Conservation (phyloP, 2,113 vertebrate genomes). For the Sula dactylatra region DNA sequence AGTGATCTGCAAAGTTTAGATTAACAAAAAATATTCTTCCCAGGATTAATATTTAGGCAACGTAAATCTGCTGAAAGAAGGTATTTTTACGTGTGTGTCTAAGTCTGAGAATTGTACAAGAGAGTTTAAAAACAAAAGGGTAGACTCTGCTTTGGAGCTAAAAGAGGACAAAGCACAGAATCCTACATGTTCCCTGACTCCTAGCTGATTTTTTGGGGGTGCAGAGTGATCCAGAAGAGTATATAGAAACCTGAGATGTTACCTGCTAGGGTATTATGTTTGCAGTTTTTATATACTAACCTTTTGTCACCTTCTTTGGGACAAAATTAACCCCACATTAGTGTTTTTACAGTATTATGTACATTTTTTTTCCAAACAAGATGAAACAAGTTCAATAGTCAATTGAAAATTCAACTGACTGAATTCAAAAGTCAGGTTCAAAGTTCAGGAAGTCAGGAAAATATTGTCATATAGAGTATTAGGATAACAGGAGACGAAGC, state of each 20-base stretch:
- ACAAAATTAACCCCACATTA: not conserved
- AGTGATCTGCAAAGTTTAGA: not conserved
- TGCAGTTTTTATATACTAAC: not conserved
- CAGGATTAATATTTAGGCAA: not conserved
- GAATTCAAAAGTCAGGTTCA: too few species aligned
- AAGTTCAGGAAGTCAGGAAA: not conserved
- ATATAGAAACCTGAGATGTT: not conserved
- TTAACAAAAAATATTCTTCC: not conserved
- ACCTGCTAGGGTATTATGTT: not conserved
- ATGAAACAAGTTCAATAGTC: not conserved
- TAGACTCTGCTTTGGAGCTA: not conserved
- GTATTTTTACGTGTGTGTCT: not conserved
- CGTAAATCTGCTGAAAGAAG: not conserved
- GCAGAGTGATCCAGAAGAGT: not conserved
- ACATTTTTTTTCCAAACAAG: not conserved
- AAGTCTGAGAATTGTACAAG: not conserved
- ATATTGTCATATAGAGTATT: not conserved
- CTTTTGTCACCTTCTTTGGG: not conserved
- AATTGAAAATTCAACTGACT: too few species aligned
- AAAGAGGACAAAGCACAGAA: not conserved
- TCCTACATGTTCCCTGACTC: not conserved
- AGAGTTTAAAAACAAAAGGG: not conserved
- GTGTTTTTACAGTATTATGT: not conserved
- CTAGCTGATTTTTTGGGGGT: not conserved
- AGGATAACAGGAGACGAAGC: not conserved